A percentile compares a stretch with the other conserved stretches of the same genome.
phyloP scores from a whole-genome alignment of 2,113 vertebrate genomes.

The Heteronetta atricapilla region DNA sequence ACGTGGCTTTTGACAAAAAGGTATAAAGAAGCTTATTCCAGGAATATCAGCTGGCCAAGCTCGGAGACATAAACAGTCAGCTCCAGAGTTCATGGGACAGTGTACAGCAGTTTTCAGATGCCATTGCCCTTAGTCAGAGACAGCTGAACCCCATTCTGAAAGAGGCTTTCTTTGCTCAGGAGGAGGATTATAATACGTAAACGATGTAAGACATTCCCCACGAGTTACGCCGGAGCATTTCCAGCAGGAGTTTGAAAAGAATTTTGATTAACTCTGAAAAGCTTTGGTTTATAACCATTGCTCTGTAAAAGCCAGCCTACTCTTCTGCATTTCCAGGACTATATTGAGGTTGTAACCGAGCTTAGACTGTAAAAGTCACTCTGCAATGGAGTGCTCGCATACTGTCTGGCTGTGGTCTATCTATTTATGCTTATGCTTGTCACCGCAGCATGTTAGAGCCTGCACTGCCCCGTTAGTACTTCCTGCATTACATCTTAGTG shows the following conservation, averaged over 20 bases:
- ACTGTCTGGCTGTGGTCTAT: neutral
- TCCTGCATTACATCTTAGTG: neutral
- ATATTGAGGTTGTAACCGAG: neutral
- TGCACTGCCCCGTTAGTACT: neutral
- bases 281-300: neutral
- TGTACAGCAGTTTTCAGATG: conserved; percentile 66
- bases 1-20: conserved; percentile 94
- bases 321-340: neutral
- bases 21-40: conserved; percentile 75
- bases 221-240: conserved; percentile 42
- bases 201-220: conserved; percentile 56
- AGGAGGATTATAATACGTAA: conserved; percentile 65
- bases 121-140: conserved; percentile 72
- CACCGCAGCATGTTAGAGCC: neutral
- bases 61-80: conserved; percentile 54
- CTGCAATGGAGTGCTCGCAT: neutral
- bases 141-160: conserved; percentile 68
- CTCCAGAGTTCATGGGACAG: conserved; percentile 55
- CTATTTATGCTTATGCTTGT: neutral
- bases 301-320: neutral
- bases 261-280: conserved; percentile 31
- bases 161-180: conserved; percentile 67
- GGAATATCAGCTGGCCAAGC: neutral
- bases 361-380: neutral
- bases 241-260: conserved; percentile 33